These are phyloP conservation scores for Drosophila pachea DNA, from an alignment of 1,140 invertebrate genomes.

Conservation along the genomic window DNA sequence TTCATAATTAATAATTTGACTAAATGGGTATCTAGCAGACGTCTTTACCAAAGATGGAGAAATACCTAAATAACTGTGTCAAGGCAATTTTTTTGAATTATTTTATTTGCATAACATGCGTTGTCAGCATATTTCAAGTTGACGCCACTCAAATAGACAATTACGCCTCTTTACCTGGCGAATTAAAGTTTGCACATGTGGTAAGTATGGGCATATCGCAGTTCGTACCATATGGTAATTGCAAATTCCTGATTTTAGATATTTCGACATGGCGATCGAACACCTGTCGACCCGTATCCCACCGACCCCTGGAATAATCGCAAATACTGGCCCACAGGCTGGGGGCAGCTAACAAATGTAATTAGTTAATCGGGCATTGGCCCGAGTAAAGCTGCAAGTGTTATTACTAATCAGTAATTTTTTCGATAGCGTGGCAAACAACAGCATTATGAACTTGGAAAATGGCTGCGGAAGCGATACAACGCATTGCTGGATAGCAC, in stretches of 20 bases:
- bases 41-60: constrained; percentile 39
- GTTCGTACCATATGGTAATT: constrained; percentile 20
- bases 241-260: constrained; percentile 73
- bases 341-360: constrained; percentile 89
- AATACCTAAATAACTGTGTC: constrained; percentile 21
- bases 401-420: constrained; percentile 15
- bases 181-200: constrained; percentile 76
- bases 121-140: neutral
- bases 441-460: constrained; percentile 88
- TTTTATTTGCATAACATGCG: too few species aligned
- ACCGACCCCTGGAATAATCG: constrained; percentile 87
- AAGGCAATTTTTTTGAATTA: constrained; percentile 2
- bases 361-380: constrained; percentile 57
- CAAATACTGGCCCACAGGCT: constrained; percentile 86
- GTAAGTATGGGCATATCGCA: constrained; percentile 50
- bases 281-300: constrained; percentile 86
- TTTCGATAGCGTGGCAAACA: constrained; percentile 84
- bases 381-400: neutral
- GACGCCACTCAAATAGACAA: neutral
- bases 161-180: constrained; percentile 46
- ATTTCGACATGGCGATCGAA: constrained; percentile 91
- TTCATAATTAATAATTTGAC: neutral
- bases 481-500: constrained; percentile 80
- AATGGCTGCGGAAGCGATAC: constrained; percentile 88
- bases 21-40: neutral